Conservation (phyloP, 2,113 vertebrate genomes). For the Lamprotornis superbus region DNA sequence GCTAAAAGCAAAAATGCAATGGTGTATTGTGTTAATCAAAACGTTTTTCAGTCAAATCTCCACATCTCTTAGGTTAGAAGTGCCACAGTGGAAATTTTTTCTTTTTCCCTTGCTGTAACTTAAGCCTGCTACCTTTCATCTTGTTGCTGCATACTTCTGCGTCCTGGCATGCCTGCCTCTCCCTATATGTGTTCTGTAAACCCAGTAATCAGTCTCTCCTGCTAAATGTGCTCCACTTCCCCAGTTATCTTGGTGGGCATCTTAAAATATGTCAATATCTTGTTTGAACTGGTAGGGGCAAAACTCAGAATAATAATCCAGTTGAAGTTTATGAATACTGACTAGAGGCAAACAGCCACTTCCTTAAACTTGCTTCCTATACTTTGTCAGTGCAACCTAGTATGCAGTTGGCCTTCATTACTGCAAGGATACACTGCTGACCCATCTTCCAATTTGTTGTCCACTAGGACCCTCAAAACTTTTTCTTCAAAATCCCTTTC, state of each 20-base stretch:
- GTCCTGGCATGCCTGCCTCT: neutral
- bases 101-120: neutral
- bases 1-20: neutral
- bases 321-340: neutral
- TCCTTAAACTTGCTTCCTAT: neutral
- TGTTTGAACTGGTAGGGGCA: neutral
- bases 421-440: neutral
- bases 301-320: neutral
- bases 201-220: neutral
- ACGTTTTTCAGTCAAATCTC: neutral
- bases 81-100: neutral
- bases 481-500: neutral
- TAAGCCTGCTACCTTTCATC: neutral
- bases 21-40: neutral
- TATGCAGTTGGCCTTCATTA: neutral
- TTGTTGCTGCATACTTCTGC: neutral
- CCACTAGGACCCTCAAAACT: neutral
- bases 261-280: neutral
- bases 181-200: neutral
- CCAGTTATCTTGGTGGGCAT: neutral
- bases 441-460: neutral
- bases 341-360: neutral
- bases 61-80: neutral
- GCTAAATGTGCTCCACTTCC: neutral
- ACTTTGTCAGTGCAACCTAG: neutral